phyloP scores from a whole-genome alignment of 2,113 vertebrate species.

The Tauraco erythrolophus region DNA sequence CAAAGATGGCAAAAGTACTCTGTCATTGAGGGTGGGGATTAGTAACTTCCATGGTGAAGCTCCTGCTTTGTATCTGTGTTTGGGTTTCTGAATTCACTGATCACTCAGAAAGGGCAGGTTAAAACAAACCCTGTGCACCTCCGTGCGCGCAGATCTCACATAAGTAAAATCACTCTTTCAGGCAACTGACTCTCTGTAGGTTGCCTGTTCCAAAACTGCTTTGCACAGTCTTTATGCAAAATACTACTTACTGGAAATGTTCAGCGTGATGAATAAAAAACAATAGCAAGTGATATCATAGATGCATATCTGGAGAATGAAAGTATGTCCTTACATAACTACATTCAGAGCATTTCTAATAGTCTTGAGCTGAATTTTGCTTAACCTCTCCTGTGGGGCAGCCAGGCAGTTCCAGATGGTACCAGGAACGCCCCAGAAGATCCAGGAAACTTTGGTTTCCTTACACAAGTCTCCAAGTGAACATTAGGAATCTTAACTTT shows the following conservation, averaged over 20 bases:
- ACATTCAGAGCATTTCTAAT: not conserved
- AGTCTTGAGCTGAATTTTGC: not conserved
- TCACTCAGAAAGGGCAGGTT: not conserved
- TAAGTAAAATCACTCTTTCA: not conserved
- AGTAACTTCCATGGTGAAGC: not conserved
- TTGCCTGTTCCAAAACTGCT: not conserved
- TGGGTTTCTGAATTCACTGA: not conserved
- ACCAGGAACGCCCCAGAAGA: not conserved
- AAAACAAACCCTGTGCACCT: not conserved
- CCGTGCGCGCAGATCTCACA: not conserved
- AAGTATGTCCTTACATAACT: not conserved
- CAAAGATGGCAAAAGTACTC: not conserved
- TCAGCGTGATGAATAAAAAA: not conserved
- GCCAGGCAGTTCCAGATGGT: not conserved
- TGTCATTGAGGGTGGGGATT: not conserved
- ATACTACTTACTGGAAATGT: not conserved
- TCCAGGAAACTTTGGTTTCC: not conserved
- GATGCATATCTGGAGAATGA: not conserved
- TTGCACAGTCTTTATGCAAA: not conserved
- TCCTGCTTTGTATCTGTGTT: not conserved
- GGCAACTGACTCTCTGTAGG: not conserved
- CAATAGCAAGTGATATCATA: not conserved
- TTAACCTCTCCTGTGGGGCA: not conserved
- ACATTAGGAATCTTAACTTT: not conserved
- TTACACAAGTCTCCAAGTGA: not conserved